Percentiles rank a stretch among this genome's conserved stretches.
These are phyloP conservation scores for Sialia sialis DNA, from an alignment of 2,113 vertebrate species.

Conservation along the genomic window DNA sequence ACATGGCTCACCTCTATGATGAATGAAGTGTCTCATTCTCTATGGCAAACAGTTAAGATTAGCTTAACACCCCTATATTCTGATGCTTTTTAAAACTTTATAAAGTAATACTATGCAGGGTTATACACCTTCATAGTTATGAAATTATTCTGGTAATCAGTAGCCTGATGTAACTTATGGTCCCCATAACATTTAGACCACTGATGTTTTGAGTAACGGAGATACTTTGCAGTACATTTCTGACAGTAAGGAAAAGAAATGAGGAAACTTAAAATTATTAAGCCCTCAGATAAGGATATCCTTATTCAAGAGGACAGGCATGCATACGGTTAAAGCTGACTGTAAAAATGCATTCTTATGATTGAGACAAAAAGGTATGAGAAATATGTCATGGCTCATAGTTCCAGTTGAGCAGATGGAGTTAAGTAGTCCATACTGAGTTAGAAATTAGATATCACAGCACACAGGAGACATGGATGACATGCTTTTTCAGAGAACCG, in stretches of 20 bases:
- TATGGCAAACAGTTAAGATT: neutral
- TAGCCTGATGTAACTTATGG: neutral
- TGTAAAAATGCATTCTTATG: neutral
- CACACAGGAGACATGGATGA: neutral
- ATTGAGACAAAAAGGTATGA: neutral
- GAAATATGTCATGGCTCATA: conserved; percentile 3
- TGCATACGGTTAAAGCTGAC: neutral
- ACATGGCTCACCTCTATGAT: neutral
- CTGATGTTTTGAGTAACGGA: neutral
- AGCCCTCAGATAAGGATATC: neutral
- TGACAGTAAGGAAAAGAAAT: neutral
- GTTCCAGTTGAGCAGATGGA: neutral
- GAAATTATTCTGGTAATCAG: neutral
- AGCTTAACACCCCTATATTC: neutral
- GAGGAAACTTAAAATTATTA: neutral
- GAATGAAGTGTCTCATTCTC: neutral
- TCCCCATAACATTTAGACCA: neutral
- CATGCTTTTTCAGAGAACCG: conserved; percentile 48
- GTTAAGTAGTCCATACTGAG: neutral
- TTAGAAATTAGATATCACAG: conserved; percentile 46
- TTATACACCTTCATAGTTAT: neutral
- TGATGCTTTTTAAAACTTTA: neutral
- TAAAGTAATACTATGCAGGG: neutral
- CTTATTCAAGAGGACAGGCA: neutral
- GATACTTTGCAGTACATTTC: neutral